Evolutionary conservation across 2,888 invertebrate genomes (phyloP).

Genomic region (Stenodema calcarata): DNA sequence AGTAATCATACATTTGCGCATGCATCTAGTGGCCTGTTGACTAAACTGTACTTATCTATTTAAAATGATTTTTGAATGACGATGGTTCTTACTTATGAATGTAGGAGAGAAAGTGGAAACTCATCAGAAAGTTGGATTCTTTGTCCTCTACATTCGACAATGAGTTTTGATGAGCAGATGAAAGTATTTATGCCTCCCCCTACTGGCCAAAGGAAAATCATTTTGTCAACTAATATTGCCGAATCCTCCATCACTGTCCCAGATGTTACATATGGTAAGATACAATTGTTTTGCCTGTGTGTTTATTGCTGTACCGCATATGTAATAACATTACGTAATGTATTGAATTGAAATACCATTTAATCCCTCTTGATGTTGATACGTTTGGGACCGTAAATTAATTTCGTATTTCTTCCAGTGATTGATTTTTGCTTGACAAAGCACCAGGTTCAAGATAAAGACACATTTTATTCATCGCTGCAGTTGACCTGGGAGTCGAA

Average conservation of each 20-base stretch:
- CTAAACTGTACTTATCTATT: no score
- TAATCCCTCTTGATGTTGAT: no score
- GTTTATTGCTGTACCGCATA: no score
- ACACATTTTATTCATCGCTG: conserved; percentile 80
- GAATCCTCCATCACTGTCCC: conserved; percentile 92
- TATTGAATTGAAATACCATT: not conserved
- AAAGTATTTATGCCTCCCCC: conserved; percentile 69
- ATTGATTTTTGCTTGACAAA: conserved; percentile 95
- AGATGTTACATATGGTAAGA: conserved; percentile 79
- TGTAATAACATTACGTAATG: no score
- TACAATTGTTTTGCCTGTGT: not conserved
- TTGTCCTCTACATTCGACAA: conserved; percentile 72
- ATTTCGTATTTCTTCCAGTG: conserved; percentile 65
- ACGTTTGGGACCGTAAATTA: no score
- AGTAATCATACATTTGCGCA: no score
- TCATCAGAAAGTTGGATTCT: conserved; percentile 53
- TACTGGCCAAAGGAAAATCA: conserved; percentile 77
- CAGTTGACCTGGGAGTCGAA: conserved; percentile 87
- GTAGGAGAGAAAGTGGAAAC: not conserved
- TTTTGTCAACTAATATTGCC: conserved; percentile 89
- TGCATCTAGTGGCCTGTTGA: no score
- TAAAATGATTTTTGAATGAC: no score
- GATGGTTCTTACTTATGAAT: no score
- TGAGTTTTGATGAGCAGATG: conserved; percentile 79
- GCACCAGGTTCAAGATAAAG: conserved; percentile 74